Conservation (phyloP, 2,113 vertebrate species). For the Hassar affinis region DNA sequence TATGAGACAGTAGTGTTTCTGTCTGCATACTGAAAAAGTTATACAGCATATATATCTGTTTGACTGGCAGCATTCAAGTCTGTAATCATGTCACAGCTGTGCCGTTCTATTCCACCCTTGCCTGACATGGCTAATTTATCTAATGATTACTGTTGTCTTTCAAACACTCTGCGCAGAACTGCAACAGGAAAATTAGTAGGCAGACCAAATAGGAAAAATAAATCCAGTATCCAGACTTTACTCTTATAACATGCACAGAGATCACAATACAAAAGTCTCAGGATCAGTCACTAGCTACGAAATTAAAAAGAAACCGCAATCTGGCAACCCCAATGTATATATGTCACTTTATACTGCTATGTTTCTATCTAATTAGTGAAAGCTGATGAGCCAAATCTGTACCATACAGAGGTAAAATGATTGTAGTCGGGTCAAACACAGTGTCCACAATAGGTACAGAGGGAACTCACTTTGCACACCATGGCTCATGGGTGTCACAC, state of each 20-base stretch:
- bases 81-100: background rate
- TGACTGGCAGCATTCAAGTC: background rate
- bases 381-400: conserved; percentile 4
- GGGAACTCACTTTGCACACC: background rate
- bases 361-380: background rate
- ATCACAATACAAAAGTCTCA: conserved; percentile 2
- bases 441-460: background rate
- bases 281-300: background rate
- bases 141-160: background rate
- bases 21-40: background rate
- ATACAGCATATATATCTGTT: background rate
- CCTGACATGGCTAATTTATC: conserved; percentile 11
- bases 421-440: background rate
- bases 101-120: background rate
- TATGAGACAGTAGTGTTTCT: background rate
- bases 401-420: background rate
- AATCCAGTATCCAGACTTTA: background rate
- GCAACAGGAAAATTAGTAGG: background rate
- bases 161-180: background rate
- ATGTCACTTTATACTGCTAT: background rate
- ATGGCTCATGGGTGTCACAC: background rate
- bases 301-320: background rate
- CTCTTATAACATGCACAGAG: background rate
- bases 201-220: background rate
- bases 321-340: background rate